Base-by-base conservation (phyloP, 2,113 vertebrate genomes). In the Dryoscopus gambensis region DNA sequence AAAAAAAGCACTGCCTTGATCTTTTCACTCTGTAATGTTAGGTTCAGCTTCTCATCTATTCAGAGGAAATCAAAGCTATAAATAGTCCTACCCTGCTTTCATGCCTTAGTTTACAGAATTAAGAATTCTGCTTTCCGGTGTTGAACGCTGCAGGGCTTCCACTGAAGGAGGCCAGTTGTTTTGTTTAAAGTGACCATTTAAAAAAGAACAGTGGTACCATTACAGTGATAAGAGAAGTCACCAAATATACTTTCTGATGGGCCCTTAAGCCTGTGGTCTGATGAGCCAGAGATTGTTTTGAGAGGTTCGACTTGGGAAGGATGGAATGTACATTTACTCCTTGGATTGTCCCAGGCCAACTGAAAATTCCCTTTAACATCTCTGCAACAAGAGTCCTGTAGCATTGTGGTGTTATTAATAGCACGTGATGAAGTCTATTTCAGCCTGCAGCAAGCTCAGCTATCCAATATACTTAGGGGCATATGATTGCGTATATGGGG, bases 51-150 rank as follows among this genome's bases (percentile, higher is more conserved):
- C 77, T 81, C n/a, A 56, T n/a, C 57, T 86, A 42, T 79, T 85
- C 30, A 87, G 69, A 90, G 87, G 65, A 95, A 96, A 94, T 76
- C 42, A 78, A 37, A 92, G 22, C 50, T 90, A 87, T 77, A 89
- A 94, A 56, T 39, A 82, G 79, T 55, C 33, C 30, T 75, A 64
- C 49, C 11, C 16, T 74, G 52, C 22, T 64, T 76, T 91, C 57
- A 44, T 56, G 53, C 28, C 71, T 67, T 46, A 70, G 31, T 88
- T 94, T 97, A 76, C 31, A 65, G 33, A 92, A 67, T 62, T 28
- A 86, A 93, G 63, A 53, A 39, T 67, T 88, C 11, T 76, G 84
- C 28, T 78, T 95, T 80, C 59, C 0, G 0, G 15, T 42, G 15
- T 42, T 39, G 37, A 87, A 91, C 42, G 15, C 52, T 78, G 39